Conservation (phyloP, 2,113 vertebrate genomes). For the Leucosticte australis region DNA sequence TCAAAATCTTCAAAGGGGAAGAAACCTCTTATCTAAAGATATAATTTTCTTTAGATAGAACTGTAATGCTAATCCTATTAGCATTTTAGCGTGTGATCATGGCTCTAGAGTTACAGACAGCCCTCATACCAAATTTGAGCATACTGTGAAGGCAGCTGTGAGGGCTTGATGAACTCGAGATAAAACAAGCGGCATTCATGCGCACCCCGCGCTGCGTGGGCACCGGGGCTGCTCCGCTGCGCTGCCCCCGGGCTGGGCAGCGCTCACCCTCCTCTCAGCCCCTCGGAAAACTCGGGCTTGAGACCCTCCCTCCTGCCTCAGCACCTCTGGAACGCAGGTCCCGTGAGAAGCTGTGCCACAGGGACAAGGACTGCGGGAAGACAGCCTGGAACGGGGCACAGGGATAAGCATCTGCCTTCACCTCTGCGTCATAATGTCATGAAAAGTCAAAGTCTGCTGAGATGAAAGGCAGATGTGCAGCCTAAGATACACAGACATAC, state of each 20-base stretch:
- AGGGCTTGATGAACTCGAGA: not conserved
- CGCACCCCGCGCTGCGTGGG: accelerated
- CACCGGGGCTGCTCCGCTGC: not conserved
- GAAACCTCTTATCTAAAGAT: not conserved
- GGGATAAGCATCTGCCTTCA: not conserved
- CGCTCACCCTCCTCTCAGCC: not conserved
- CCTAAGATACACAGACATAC: not conserved
- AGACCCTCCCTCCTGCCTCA: not conserved
- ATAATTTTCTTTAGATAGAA: not conserved
- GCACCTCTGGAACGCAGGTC: not conserved
- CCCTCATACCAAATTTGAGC: not conserved
- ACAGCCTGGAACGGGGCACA: not conserved
- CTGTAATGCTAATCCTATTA: slow-evolving; percentile 19
- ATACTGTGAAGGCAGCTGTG: not conserved
- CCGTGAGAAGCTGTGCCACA: not conserved
- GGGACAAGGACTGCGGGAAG: not conserved
- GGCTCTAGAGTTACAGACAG: not conserved
- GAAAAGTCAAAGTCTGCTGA: not conserved
- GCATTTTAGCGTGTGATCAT: not conserved
- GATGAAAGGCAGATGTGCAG: not conserved
- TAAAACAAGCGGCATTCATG: not conserved
- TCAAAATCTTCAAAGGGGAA: not conserved
- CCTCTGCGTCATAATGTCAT: not conserved
- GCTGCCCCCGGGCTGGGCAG: not conserved
- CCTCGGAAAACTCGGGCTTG: accelerated